phyloP scores from a whole-genome alignment of 2,113 vertebrate genomes.

The Mionectes macconnelli region DNA sequence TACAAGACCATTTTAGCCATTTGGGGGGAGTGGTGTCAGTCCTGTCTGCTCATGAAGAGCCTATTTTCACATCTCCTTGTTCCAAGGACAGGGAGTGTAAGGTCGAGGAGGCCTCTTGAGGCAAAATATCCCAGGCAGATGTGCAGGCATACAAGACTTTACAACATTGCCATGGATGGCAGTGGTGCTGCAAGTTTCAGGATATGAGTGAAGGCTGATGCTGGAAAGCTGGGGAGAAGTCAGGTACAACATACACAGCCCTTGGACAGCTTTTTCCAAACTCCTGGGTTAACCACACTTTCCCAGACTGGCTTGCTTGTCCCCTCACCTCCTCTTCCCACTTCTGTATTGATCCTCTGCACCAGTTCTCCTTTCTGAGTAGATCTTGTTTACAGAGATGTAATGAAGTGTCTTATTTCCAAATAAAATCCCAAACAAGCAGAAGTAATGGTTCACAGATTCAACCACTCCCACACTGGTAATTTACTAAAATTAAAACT shows the following conservation, averaged over 20 bases:
- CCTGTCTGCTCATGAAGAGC: background rate
- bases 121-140: background rate
- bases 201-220: background rate
- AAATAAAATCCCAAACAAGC: slow-evolving; percentile 81
- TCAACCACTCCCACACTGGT: slow-evolving; percentile 72
- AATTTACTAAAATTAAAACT: slow-evolving; percentile 93
- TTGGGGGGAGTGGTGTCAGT: background rate
- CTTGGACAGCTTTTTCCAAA: background rate
- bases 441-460: slow-evolving; percentile 77
- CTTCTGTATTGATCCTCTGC: slow-evolving; percentile 27
- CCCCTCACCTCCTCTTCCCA: background rate
- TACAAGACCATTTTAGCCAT: background rate
- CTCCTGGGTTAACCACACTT: background rate
- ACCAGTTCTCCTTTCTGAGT: slow-evolving; percentile 72
- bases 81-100: background rate
- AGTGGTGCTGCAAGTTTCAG: background rate
- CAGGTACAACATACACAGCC: accelerated
- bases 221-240: background rate
- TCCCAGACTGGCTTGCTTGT: background rate
- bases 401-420: slow-evolving; percentile 68
- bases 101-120: background rate
- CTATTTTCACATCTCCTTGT: background rate
- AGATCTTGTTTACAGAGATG: slow-evolving; percentile 73
- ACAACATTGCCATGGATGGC: background rate
- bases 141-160: background rate